These are phyloP conservation scores for Campoletis raptor DNA, from an alignment of 2,888 invertebrate genomes.

Conservation along the genomic window DNA sequence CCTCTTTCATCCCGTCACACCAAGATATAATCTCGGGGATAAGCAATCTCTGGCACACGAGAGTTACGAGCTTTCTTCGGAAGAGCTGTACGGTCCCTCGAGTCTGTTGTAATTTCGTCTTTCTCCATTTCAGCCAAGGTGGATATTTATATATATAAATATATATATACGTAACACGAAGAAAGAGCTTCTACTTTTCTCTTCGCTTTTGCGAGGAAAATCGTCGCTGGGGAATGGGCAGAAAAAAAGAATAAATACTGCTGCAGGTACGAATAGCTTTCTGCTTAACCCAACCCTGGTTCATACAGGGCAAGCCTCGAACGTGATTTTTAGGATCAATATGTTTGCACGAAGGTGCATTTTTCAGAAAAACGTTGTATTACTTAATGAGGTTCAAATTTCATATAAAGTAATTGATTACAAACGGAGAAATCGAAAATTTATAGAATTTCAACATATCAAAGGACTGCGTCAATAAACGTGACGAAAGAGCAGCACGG, in stretches of 20 bases:
- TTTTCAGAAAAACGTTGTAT: neutral
- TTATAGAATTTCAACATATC: neutral
- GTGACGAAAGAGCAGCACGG: neutral
- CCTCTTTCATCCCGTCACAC: conserved; percentile 66
- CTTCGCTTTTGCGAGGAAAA: conserved; percentile 42
- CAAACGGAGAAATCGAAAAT: neutral
- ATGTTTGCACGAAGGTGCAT: neutral
- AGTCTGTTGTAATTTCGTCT: conserved; percentile 67
- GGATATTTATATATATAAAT: neutral
- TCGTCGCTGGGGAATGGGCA: conserved; percentile 38
- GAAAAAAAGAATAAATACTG: conserved; percentile 17
- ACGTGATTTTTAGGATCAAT: neutral
- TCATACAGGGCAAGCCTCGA: neutral
- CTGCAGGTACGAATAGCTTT: conserved; percentile 11
- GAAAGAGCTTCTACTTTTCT: conserved; percentile 19
- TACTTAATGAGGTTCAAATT: neutral
- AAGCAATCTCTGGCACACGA: conserved; percentile 74
- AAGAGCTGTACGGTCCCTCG: conserved; percentile 61
- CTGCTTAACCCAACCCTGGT: neutral
- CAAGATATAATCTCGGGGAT: conserved; percentile 71
- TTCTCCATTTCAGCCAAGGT: conserved; percentile 55
- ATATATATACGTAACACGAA: conserved; percentile 9
- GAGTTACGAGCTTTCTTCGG: conserved; percentile 71
- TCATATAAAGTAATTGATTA: neutral
- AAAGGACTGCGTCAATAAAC: neutral